A percentile compares a stretch with the other conserved stretches of the same genome.
These are phyloP conservation scores for Xestia c-nigrum DNA, from an alignment of 2,888 invertebrate genomes.

Conservation along the genomic window DNA sequence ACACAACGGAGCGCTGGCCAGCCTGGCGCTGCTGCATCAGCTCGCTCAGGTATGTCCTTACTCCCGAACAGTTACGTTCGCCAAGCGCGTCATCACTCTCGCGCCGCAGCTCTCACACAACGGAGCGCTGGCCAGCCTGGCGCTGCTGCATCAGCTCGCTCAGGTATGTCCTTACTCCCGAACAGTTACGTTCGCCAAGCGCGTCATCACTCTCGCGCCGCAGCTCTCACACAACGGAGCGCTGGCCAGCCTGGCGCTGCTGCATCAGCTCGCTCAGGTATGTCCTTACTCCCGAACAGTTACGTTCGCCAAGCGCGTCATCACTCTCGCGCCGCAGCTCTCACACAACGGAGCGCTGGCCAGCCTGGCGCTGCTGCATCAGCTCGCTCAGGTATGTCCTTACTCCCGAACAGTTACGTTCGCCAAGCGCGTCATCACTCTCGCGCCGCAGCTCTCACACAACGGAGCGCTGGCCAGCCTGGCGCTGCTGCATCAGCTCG, in stretches of 20 bases:
- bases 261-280: constrained; percentile 91
- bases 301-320: constrained; percentile 96
- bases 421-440: constrained; percentile 94
- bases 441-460: constrained; percentile 92
- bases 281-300: background rate
- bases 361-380: constrained; percentile 90
- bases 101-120: constrained; percentile 93
- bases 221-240: constrained; percentile 93
- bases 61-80: constrained; percentile 92
- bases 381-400: constrained; percentile 91
- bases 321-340: constrained; percentile 92
- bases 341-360: constrained; percentile 93
- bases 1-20: constrained; percentile 93
- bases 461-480: constrained; percentile 93
- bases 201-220: constrained; percentile 92
- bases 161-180: constrained; percentile 87
- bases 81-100: constrained; percentile 94
- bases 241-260: constrained; percentile 92
- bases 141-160: constrained; percentile 89
- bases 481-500: constrained; percentile 88
- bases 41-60: constrained; percentile 91
- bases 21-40: constrained; percentile 89
- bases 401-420: constrained; percentile 91
- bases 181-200: constrained; percentile 97
- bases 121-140: constrained; percentile 93